Percentiles rank a stretch among this genome's conserved stretches.
Conservation (phyloP, 1,140 invertebrate species). For the Cydia splendana region DNA sequence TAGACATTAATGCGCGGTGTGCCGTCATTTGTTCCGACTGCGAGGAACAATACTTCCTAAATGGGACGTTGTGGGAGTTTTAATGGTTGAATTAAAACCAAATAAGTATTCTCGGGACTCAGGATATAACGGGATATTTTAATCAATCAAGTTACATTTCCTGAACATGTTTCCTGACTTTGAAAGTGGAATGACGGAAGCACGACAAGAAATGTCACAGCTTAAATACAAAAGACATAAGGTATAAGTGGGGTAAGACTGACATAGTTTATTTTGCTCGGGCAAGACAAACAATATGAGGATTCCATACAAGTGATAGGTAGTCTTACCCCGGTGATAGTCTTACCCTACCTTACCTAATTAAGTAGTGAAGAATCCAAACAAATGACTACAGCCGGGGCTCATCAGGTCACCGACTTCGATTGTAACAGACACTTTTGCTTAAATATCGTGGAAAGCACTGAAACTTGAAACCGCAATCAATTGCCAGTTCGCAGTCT, state of each 20-base stretch:
- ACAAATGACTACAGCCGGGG: background rate
- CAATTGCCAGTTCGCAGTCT: background rate
- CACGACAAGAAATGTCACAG: no score
- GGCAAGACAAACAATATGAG: no score
- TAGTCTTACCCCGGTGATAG: no score
- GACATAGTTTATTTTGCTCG: no score
- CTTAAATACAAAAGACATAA: no score
- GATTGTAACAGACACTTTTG: background rate
- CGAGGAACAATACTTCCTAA: conserved; percentile 21
- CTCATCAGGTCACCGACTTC: background rate
- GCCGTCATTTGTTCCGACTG: conserved; percentile 2
- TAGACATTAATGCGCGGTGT: background rate
- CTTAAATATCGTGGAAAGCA: background rate
- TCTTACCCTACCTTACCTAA: no score
- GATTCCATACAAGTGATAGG: no score
- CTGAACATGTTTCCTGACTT: background rate
- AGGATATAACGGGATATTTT: conserved; percentile 10
- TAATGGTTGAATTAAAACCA: background rate
- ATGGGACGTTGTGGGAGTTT: background rate
- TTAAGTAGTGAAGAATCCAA: background rate
- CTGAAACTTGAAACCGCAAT: conserved; percentile 6
- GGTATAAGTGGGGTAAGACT: no score
- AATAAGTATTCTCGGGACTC: background rate
- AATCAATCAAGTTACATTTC: background rate
- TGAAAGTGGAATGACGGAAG: background rate